Evolutionary conservation across 2,888 invertebrate genomes (phyloP).

Genomic region (Cosmia trapezina): DNA sequence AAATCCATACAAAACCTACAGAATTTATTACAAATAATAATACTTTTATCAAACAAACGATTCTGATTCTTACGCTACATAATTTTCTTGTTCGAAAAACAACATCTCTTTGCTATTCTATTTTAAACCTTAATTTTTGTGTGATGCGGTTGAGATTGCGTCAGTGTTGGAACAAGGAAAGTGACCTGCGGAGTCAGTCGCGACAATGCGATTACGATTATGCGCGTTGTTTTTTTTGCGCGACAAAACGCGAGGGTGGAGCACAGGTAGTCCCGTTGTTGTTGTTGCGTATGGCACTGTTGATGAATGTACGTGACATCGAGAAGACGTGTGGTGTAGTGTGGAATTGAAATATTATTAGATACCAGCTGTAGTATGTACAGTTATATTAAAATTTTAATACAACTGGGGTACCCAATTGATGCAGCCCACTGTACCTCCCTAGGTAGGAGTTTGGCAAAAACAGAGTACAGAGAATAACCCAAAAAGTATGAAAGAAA

Average conservation of each 20-base stretch:
- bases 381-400: too few species aligned
- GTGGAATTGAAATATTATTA: background rate
- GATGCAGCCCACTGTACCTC: too few species aligned
- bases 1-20: conserved; percentile 55
- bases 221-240: conserved; percentile 73
- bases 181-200: conserved; percentile 68
- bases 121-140: conserved; percentile 22
- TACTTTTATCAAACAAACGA: conserved; percentile 67
- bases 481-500: background rate
- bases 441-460: too few species aligned
- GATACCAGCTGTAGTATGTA: too few species aligned
- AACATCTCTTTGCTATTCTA: conserved; percentile 36
- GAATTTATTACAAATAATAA: conserved; percentile 66
- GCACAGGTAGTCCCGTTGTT: conserved; percentile 57
- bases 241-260: conserved; percentile 70
- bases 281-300: conserved; percentile 52
- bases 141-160: conserved; percentile 38
- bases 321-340: background rate
- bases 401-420: too few species aligned
- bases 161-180: conserved; percentile 55
- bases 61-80: conserved; percentile 68
- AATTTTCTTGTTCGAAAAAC: conserved; percentile 64
- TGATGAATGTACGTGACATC: conserved; percentile 28
- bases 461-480: background rate
- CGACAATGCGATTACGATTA: conserved; percentile 74